Evolutionary conservation across 2,888 invertebrate species (phyloP), one percentile per base, ranked within the genome.

Genomic region (Helicoverpa assulta): DNA sequence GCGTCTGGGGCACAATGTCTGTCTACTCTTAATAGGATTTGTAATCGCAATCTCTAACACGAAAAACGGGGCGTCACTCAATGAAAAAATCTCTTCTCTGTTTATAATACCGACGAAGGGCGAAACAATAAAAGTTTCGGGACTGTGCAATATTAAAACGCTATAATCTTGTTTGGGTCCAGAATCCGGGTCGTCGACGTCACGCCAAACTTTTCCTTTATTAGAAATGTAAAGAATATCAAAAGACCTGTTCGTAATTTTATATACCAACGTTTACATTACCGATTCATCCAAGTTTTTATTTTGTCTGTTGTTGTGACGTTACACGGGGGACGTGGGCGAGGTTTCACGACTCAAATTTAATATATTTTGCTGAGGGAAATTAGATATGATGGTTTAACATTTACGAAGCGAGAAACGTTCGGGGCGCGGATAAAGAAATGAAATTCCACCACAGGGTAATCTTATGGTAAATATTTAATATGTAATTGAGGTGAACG

Each of bases 41-140:
- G 91, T 92, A 93, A 92, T 91, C 90, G 89, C 84, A 79, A 85
- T 77, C 82, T 82, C 81, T 82, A 85, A 89, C 89, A 89, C 86
- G 90, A 85, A 87, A 89, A 89, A 88, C 84, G 85, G 84, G 86
- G 89, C 91, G 90, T 92, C 89, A 88, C 90, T 92, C 91, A 91
- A 92, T 93, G 90, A 93, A 91, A 91, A 91, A 81, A 92, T 91
- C 88, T 90, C 88, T 87, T 86, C 83, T 87, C 90, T 90, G 90
- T 91, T 91, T 89, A 92, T 92, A 92, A 92, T 91, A 90, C 89
- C 86, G 84, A 86, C 87, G 85, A 90, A 89, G 85, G 88, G 85
- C 87, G 88, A 91, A 91, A 94, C 93, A 93, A 94, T 94, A 93
- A 93, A 93, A 94, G 90, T 93, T 94, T 89, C 84, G 85, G 88